Percentiles rank a stretch among this genome's conserved stretches.
These are phyloP conservation scores for Allacma fusca DNA, from an alignment of 2,888 invertebrate species.

Conservation along the genomic window DNA sequence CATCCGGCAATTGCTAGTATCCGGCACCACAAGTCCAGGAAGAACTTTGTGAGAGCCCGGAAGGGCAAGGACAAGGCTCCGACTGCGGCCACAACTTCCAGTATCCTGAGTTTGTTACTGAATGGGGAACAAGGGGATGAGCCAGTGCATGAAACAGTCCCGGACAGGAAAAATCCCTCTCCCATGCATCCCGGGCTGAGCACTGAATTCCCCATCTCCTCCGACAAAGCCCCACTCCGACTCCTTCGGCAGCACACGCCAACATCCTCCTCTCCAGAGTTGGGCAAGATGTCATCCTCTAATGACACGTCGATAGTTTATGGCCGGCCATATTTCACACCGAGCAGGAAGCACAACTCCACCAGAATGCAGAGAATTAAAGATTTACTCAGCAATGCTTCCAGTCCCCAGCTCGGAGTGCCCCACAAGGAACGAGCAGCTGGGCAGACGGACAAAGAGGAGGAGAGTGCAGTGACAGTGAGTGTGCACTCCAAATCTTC, in stretches of 20 bases:
- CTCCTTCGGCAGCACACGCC: not conserved
- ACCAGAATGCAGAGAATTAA: conserved; percentile 58
- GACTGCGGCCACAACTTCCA: not conserved
- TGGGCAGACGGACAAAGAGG: not conserved
- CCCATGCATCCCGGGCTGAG: no score
- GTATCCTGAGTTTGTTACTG: conserved; percentile 39
- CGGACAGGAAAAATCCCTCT: no score
- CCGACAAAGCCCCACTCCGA: not conserved
- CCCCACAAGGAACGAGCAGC: not conserved
- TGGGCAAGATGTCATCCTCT: conserved; percentile 43
- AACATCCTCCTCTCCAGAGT: not conserved
- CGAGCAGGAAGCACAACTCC: conserved; percentile 44
- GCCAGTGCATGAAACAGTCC: conserved; percentile 41
- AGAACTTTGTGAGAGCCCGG: conserved; percentile 53
- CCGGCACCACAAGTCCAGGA: conserved; percentile 60
- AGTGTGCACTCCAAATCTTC: not conserved
- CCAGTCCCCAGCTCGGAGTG: not conserved
- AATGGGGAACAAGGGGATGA: conserved; percentile 45
- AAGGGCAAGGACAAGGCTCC: conserved; percentile 5
- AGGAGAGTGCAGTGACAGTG: not conserved
- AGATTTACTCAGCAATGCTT: conserved; percentile 28
- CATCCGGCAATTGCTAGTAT: conserved; percentile 59
- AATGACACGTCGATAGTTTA: conserved; percentile 53
- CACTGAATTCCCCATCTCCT: no score
- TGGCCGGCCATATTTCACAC: conserved; percentile 58